Base-by-base conservation (phyloP, 2,797 vertebrate genomes). In the Microctenopoma stevenorrisi region DNA sequence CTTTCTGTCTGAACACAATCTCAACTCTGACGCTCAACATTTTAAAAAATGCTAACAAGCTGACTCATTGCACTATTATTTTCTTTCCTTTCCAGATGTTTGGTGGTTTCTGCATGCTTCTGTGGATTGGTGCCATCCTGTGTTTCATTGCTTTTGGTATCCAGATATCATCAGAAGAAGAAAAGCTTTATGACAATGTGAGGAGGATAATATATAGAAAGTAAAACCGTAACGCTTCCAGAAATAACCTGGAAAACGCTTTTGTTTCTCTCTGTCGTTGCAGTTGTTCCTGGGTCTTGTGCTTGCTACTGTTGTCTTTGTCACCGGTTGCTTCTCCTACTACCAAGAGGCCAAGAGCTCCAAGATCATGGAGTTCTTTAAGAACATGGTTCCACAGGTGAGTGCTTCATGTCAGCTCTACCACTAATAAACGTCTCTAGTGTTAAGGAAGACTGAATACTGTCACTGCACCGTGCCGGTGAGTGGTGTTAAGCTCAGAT, bases 331-430 rank as follows among this genome's bases (percentile, higher is more conserved):
- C 59, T 99, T 98, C 93, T 99, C 97, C 11, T 99, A 99, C 74
- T 99, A 98, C 87, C 97, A 99, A 95, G 97, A 99, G 80, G 96
- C 97, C 16, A 99, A 98, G 88, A 98, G 97, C 89, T 99, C 97
- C 18, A 97, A 96, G 90, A 99, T 99, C 88, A 99, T 99, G 97
- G 97, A 98, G 61, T 98, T 97, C 64, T 98, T 98, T 90, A 98
- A 98, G 87, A 98, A 98, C 82, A 90, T 98, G 92, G 97, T 98
- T 63, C 97, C 97, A 72, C 97, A 98, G 96, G 97, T 68, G 18
- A 18, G 18, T 22, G 4, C 9, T 11, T 47, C 43, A 7, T 47
- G 8, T 22, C 46, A 7, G n/a, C 8, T 47, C 8, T 22, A 4
- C 9, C 42, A 42, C 11, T 13, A 14, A 42, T 14, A 42, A 14